Evolutionary conservation across 2,797 vertebrate species (phyloP).

Genomic region (Antennarius maculatus): DNA sequence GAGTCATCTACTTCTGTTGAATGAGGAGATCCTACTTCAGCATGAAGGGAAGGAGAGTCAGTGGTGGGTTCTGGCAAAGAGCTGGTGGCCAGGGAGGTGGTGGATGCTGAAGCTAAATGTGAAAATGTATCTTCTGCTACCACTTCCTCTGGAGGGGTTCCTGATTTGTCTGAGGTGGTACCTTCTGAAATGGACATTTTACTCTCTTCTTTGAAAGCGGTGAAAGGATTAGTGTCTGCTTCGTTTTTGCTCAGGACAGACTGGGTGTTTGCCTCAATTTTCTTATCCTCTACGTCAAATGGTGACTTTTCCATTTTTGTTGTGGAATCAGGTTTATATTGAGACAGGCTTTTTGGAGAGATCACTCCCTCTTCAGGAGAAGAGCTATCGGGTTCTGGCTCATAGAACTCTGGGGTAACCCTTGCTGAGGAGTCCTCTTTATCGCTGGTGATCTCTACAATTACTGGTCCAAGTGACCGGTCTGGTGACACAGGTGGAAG

Average conservation of each 20-base stretch:
- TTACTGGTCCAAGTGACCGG: slow-evolving; percentile 79
- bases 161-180: slow-evolving; percentile 95
- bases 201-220: slow-evolving; percentile 92
- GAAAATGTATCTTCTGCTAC: slow-evolving; percentile 96
- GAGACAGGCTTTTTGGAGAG: slow-evolving; percentile 80
- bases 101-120: slow-evolving; percentile 95
- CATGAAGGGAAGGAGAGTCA: slow-evolving; percentile 95
- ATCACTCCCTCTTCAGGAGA: slow-evolving; percentile 84
- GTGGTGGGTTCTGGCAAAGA: slow-evolving; percentile 96
- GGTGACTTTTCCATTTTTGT: slow-evolving; percentile 75
- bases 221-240: slow-evolving; percentile 81
- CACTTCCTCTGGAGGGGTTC: slow-evolving; percentile 92
- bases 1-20: slow-evolving; percentile 98
- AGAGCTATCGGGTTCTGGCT: slow-evolving; percentile 82
- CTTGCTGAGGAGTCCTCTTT: slow-evolving; percentile 86
- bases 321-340: slow-evolving; percentile 79
- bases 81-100: slow-evolving; percentile 93
- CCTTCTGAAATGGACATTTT: slow-evolving; percentile 99
- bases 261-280: slow-evolving; percentile 68
- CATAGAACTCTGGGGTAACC: slow-evolving; percentile 87
- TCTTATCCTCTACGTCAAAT: slow-evolving; percentile 70
- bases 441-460: slow-evolving; percentile 89
- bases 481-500: slow-evolving; percentile 78
- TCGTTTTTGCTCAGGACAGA: slow-evolving; percentile 78
- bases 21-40: slow-evolving; percentile 95